Base-by-base conservation (phyloP, 2,113 vertebrate genomes). In the Glaucomys volans region DNA sequence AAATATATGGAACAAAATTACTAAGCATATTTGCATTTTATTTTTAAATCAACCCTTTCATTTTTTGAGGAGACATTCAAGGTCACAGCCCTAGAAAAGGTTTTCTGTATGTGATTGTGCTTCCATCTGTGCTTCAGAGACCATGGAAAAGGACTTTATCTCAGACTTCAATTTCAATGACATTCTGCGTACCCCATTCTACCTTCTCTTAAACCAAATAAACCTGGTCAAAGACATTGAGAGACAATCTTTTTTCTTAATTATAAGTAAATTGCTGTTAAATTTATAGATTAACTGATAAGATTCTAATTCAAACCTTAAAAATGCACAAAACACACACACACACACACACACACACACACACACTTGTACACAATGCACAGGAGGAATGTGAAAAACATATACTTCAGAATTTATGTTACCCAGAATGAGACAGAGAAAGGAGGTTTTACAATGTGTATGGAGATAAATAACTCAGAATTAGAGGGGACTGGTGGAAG, bases 21-120 rank as follows among this genome's bases (percentile, higher is more conserved):
- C 86, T 17, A 89, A 86, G 50, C 32, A 83, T 17, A 87, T 77
- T 85, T 95, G 44, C 67, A 95, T 91, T 93, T 95, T 79, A 52
- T 87, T 97, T 97, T 90, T 86, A 93, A 95, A 97, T 94, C 59
- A 90, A 67, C 75, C 93, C 35, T 91, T 95, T 94, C 74, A 69
- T 96, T 93, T 69, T 91, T 69, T 74, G 9, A 94, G 90, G 47
- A 91, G 42, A 79, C 32, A 81, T 59, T 89, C 93, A 97, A 95
- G 84, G 95, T 95, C 91, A 94, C 12, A 95, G 74, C 7, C 40
- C 69, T 74, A 71, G 42, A 32, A 91, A 89, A 62, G 4, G 2
- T 74, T 92, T 93, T 92, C 64, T 90, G 14, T 90, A 95, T 95
- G 35, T 87, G 67, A 94, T 14, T 87, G 18, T 91, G 47, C n/a